phyloP scores from a whole-genome alignment of 2,888 invertebrate species.

The Ochropleura plecta region DNA sequence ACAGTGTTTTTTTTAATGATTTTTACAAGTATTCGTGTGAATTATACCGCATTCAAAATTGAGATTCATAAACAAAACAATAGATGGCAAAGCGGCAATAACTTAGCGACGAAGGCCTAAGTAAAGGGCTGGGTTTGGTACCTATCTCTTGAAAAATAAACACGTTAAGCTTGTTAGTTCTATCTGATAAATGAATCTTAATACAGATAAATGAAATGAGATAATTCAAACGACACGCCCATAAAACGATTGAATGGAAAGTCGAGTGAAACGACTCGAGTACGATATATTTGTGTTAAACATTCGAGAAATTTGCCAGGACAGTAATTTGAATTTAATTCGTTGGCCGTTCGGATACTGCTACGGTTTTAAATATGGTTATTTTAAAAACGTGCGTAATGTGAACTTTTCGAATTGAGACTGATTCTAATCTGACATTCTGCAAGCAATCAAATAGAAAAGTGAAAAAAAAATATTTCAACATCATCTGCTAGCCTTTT shows the following conservation, averaged over 20 bases:
- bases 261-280: constrained; percentile 52
- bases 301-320: constrained; percentile 31
- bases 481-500: no score
- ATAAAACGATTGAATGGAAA: constrained; percentile 63
- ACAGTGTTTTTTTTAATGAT: not conserved
- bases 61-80: constrained; percentile 34
- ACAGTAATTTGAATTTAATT: constrained; percentile 39
- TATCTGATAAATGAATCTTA: constrained; percentile 51
- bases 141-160: constrained; percentile 25
- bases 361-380: constrained; percentile 2
- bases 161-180: constrained; percentile 26
- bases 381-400: not conserved
- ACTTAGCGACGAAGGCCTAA: constrained; percentile 21
- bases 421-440: not conserved
- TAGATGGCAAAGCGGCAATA: constrained; percentile 21
- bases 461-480: not conserved
- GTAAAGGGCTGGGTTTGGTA: not conserved
- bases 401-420: not conserved
- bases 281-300: constrained; percentile 51
- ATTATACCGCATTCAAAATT: constrained; percentile 27
- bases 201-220: constrained; percentile 52
- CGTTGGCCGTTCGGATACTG: not conserved
- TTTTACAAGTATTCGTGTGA: constrained; percentile 26
- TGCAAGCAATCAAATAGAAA: not conserved
- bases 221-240: constrained; percentile 46